Evolutionary conservation across 2,113 vertebrate species (phyloP), one percentile per base, ranked within the genome.

Genomic region (Poeciliopsis occidentalis): DNA sequence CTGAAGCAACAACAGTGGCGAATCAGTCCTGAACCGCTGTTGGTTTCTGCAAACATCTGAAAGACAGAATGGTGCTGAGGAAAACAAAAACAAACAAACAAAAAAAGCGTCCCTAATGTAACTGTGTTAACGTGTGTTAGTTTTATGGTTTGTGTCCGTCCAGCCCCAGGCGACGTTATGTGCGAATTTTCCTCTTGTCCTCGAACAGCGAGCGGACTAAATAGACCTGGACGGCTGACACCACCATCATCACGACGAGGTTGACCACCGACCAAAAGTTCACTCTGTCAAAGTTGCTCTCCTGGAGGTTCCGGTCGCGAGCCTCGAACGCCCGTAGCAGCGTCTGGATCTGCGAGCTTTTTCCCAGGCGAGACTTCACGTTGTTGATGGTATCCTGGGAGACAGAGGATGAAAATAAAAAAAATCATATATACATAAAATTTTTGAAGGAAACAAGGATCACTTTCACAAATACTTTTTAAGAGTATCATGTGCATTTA

Each of bases 251-350:
- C 63, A 97, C 90, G 44, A 93, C 67, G 80, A 99, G 83, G 88
- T 96, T 99, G 80, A 96, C 85, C 71, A 95, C 70, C 4, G 98
- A 99, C 98, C 98, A 99, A 76, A 98, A 92, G 89, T 98, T 99
- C 71, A 99, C 98, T 74, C 96, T 93, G 26, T 99, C 95, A 47
- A 91, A 97, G 93, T 99, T 99, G 89, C 96, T 98, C 93, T 99
- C 98, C 90, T 99, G 98, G 73, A 98, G 91, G 78, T 99, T 99
- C 65, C 98, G 94, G 93, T 99, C 98, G 1, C 98, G 96, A 75
- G 98, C 98, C 91, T 99, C 98, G 67, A 98, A 99, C 8, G 97
- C 98, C 90, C 94, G 95, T 69, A 99, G 95, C 76, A 98, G 69
- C 1, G 95, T 97, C 92, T 98, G 98, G 88, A 99, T 97, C 75